Conservation (phyloP, 2,888 invertebrate genomes). For the Siphonodentalium dalli region DNA sequence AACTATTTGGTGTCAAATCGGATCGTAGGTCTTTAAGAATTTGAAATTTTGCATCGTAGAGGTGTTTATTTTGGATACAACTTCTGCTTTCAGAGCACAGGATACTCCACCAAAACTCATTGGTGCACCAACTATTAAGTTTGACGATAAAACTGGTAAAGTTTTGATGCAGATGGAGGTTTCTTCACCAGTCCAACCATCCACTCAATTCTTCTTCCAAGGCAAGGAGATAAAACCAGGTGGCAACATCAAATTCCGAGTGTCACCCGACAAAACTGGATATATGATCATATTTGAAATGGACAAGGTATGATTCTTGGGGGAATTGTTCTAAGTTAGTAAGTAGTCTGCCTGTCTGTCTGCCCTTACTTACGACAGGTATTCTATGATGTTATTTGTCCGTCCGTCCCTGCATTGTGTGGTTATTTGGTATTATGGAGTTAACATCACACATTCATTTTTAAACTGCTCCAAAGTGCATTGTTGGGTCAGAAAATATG, state of each 20-base stretch:
- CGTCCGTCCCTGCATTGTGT: no score
- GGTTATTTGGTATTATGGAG: no score
- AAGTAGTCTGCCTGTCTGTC: neutral
- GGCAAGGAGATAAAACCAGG: conserved; percentile 83
- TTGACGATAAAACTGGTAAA: conserved; percentile 81
- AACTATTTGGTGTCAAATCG: no score
- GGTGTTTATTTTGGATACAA: no score
- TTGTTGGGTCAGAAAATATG: no score
- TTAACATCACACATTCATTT: no score
- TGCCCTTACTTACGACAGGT: neutral
- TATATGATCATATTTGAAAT: conserved; percentile 48
- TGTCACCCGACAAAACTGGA: conserved; percentile 73
- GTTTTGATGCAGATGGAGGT: conserved; percentile 46
- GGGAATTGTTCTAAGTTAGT: neutral
- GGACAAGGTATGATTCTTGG: conserved; percentile 50
- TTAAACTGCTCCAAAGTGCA: no score
- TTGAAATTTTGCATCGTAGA: no score
- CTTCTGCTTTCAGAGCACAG: no score
- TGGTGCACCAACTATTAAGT: conserved; percentile 89
- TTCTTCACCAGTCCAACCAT: conserved; percentile 40
- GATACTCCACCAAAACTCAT: conserved; percentile 30
- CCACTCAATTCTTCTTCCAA: conserved; percentile 51
- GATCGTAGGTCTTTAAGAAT: no score
- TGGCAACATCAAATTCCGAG: conserved; percentile 81
- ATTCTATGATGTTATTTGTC: no score